Evolutionary conservation across 2,113 vertebrate genomes (phyloP).

Genomic region (Dicerorhinus sumatrensis): DNA sequence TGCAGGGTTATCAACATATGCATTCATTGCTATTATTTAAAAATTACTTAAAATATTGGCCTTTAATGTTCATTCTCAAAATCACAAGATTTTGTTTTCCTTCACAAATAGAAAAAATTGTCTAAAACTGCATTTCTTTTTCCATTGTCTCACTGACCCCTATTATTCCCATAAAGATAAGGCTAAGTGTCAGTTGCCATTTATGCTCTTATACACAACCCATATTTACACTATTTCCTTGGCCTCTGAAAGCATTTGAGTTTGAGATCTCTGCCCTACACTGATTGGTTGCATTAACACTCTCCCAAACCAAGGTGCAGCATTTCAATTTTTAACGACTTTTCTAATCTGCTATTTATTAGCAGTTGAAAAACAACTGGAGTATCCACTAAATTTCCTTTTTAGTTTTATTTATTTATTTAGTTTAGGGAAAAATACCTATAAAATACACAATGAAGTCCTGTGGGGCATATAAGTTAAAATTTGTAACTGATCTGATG

Average conservation of each 20-base stretch:
- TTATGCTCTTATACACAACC: neutral
- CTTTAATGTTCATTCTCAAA: neutral
- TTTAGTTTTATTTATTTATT: neutral
- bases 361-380: neutral
- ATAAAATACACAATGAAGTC: neutral
- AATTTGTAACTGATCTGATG: neutral
- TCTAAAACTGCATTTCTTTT: neutral
- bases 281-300: neutral
- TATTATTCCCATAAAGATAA: neutral
- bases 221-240: neutral
- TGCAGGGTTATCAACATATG: neutral
- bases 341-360: neutral
- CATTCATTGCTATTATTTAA: neutral
- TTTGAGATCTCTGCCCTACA: neutral
- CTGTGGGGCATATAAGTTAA: neutral
- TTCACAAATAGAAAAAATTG: neutral
- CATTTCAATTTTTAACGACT: neutral
- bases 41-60: neutral
- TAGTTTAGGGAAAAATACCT: neutral
- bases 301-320: neutral
- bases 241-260: neutral
- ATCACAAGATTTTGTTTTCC: neutral
- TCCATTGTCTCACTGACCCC: neutral
- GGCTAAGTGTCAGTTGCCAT: neutral
- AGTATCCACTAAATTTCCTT: neutral